Evolutionary conservation across 2,113 vertebrate genomes (phyloP), one percentile per base, ranked within the genome.

Genomic region (Thunnus thynnus): DNA sequence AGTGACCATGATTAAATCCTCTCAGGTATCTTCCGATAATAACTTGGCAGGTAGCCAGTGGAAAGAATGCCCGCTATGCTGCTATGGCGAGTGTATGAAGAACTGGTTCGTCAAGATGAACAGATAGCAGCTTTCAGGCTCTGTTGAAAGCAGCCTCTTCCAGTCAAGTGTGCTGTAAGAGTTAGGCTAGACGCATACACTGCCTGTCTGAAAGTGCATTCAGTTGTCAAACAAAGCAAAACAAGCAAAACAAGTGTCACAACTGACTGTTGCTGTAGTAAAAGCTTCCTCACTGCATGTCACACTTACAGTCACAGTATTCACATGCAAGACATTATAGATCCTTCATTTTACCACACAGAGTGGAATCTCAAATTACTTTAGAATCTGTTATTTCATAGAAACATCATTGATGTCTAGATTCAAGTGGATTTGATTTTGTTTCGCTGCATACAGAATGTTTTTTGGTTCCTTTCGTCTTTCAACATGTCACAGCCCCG

Each of bases 51-150:
- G 54, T 17, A 5, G 13, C 11, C 52, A 57, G 36, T 41, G 69
- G 83, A 86, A 89, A 86, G 68, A 86, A 91, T 90, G 77, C 3
- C 20, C 1, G n/a, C 20, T 44, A 73, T 83, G 82, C 57, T n/a
- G 36, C 36, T 41, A 9, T 41, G 3, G 17, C 46, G 17, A 47
- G 3, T 27, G 30, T 66, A 20, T 47, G 68, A 20, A 17, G 16
- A 89, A 86, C 91, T 11, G 27, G 92, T 87, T 75, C 2, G 6
- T 82, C 85, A 0, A 30, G 86, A 61, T 18, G 5, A 4, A 17
- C 46, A 0, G n/a, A 63, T 1, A 66, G 52, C 25, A 48, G 41
- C 55, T 47, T 46, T 68, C 14, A 1, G 50, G 62, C 71, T 63
- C 22, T 61, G 18, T 61, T 76, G 36, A 81, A 25, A 78, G 65